Conservation (phyloP, 2,113 vertebrate species). For the Clinocottus analis region DNA sequence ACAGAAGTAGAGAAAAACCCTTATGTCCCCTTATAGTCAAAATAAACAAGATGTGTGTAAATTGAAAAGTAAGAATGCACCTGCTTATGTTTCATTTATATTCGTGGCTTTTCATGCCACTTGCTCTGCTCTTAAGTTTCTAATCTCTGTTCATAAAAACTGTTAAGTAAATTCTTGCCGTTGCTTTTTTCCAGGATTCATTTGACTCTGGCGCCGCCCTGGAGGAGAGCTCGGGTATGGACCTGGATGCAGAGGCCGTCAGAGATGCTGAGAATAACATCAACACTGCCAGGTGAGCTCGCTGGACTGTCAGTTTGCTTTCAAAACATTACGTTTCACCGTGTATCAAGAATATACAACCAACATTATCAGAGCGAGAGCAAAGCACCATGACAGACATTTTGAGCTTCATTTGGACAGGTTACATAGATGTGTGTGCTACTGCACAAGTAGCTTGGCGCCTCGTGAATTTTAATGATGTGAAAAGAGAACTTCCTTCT, state of each 20-base stretch:
- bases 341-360: background rate
- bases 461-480: background rate
- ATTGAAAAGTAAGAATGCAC: background rate
- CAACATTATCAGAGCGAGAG: background rate
- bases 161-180: background rate
- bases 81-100: slow-evolving; percentile 4
- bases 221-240: slow-evolving; percentile 87
- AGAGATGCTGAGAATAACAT: slow-evolving; percentile 85
- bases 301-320: background rate
- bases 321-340: background rate
- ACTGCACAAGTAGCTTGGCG: background rate
- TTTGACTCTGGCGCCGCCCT: slow-evolving; percentile 48
- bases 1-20: background rate
- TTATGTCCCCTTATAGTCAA: background rate
- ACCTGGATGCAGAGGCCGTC: slow-evolving; percentile 79
- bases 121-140: background rate
- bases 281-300: slow-evolving; percentile 85
- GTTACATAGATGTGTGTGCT: too few species aligned
- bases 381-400: background rate
- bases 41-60: background rate
- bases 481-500: background rate
- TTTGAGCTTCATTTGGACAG: background rate
- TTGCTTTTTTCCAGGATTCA: slow-evolving; percentile 59
- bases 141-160: background rate
- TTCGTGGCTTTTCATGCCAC: background rate